Conservation (phyloP, 1,140 invertebrate genomes). For the Aphelenchoides avenae region DNA sequence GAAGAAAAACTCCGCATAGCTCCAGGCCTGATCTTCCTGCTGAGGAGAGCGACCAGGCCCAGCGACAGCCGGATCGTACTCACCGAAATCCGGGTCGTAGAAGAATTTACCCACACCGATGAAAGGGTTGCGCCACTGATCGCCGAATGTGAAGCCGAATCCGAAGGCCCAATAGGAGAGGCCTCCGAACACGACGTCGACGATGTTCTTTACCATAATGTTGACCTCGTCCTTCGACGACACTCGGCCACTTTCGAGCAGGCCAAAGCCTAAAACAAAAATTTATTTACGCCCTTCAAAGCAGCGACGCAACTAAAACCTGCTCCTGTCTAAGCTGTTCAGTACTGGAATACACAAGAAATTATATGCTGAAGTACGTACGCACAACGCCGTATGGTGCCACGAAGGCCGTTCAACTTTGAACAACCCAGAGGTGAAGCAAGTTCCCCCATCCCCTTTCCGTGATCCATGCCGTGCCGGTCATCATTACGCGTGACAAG, state of each 20-base stretch:
- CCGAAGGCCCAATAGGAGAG: slow-evolving; percentile 90
- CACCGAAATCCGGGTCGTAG: slow-evolving; percentile 61
- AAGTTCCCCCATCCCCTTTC: too few species aligned
- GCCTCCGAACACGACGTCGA: slow-evolving; percentile 84
- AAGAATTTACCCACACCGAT: slow-evolving; percentile 64
- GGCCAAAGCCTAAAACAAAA: slow-evolving; percentile 75
- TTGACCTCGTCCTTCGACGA: slow-evolving; percentile 89
- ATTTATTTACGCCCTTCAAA: too few species aligned
- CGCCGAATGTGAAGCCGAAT: slow-evolving; percentile 82
- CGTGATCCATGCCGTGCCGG: too few species aligned
- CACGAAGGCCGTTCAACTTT: too few species aligned
- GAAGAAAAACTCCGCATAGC: slow-evolving; percentile 60
- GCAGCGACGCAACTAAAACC: too few species aligned
- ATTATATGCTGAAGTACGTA: too few species aligned
- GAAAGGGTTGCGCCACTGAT: slow-evolving; percentile 70
- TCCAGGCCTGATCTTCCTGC: slow-evolving; percentile 53
- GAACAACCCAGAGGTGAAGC: too few species aligned
- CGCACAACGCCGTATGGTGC: too few species aligned
- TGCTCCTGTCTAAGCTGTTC: too few species aligned
- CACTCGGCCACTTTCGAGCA: slow-evolving; percentile 84
- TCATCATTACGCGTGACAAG: not conserved
- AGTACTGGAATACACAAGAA: too few species aligned
- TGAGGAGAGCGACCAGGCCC: too few species aligned
- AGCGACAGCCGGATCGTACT: too few species aligned
- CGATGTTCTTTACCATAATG: slow-evolving; percentile 85